Conservation (phyloP, 2,888 invertebrate genomes). For the Oscheius onirici region DNA sequence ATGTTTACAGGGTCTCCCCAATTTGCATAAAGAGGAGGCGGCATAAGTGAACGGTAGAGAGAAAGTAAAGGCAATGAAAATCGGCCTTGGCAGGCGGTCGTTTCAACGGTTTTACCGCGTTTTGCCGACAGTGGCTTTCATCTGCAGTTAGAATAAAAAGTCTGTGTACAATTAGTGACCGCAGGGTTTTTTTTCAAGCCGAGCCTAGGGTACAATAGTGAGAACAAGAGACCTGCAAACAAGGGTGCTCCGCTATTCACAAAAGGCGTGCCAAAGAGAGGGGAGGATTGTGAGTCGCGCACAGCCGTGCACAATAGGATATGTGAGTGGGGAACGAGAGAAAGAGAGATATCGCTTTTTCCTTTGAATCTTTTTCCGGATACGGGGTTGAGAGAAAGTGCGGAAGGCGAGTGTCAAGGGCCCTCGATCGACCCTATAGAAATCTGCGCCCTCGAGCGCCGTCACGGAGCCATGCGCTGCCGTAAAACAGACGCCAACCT, state of each 20-base stretch:
- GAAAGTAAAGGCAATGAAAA: slow-evolving; percentile 2
- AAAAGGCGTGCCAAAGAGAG: slow-evolving; percentile 13
- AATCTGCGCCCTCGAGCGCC: slow-evolving; percentile 32
- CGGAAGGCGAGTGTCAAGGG: slow-evolving; percentile 32
- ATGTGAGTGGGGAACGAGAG: background rate
- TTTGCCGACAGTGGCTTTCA: slow-evolving; percentile 13
- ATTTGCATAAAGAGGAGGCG: slow-evolving; percentile 21
- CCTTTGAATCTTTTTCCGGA: slow-evolving; percentile 25
- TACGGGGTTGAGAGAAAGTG: slow-evolving; percentile 20
- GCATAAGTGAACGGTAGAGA: background rate
- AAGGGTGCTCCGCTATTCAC: slow-evolving; percentile 8
- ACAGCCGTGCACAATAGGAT: too few relatives aligned
- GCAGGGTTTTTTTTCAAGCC: too few relatives aligned
- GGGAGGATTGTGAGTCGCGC: background rate
- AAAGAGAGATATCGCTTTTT: slow-evolving; percentile 1
- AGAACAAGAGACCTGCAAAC: slow-evolving; percentile 17
- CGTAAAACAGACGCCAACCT: slow-evolving; percentile 31
- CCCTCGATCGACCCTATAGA: slow-evolving; percentile 26
- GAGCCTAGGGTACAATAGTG: background rate
- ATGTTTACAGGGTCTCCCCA: background rate
- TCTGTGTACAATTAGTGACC: too few relatives aligned
- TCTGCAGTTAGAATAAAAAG: slow-evolving; percentile 8
- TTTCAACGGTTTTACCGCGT: slow-evolving; percentile 24
- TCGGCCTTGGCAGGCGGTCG: slow-evolving; percentile 15
- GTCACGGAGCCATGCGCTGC: slow-evolving; percentile 33